Evolutionary conservation across 2,797 vertebrate genomes (phyloP).

Genomic region (Hylomyscus alleni): DNA sequence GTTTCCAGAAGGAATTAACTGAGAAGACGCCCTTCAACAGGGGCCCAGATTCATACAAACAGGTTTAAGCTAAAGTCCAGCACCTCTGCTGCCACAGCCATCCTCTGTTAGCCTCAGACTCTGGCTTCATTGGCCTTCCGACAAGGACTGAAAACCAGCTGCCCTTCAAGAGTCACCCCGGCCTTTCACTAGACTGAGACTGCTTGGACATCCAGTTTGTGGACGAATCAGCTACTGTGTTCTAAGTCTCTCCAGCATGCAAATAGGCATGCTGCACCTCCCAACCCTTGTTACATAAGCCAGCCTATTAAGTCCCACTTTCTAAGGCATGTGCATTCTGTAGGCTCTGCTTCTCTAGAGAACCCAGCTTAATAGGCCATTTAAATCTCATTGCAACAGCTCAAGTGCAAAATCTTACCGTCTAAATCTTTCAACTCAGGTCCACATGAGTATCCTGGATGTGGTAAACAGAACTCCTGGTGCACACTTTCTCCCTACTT

Average conservation of each 20-base stretch:
- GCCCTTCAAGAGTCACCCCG: too few relatives aligned
- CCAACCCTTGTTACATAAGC: background rate
- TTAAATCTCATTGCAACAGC: conserved; percentile 2
- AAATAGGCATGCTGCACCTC: background rate
- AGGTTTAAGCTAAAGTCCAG: background rate
- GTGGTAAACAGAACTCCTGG: background rate
- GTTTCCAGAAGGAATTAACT: background rate
- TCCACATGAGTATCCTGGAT: background rate
- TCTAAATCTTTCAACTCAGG: background rate
- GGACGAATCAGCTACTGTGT: background rate
- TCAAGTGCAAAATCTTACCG: conserved; percentile 22
- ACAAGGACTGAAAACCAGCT: background rate
- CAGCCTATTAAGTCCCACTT: background rate
- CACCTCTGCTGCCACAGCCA: background rate
- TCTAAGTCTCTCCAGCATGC: background rate
- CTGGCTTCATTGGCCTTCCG: background rate
- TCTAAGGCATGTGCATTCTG: background rate
- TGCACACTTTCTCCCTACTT: background rate
- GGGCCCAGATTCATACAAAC: background rate
- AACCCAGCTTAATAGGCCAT: background rate
- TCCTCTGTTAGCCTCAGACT: background rate
- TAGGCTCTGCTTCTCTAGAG: background rate
- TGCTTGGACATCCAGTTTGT: background rate
- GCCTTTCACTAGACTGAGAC: background rate
- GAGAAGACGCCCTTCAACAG: background rate